Percentiles rank a stretch among this genome's conserved stretches.
Conservation (phyloP, 2,797 vertebrate species). For the Chaenodraco wilsoni region DNA sequence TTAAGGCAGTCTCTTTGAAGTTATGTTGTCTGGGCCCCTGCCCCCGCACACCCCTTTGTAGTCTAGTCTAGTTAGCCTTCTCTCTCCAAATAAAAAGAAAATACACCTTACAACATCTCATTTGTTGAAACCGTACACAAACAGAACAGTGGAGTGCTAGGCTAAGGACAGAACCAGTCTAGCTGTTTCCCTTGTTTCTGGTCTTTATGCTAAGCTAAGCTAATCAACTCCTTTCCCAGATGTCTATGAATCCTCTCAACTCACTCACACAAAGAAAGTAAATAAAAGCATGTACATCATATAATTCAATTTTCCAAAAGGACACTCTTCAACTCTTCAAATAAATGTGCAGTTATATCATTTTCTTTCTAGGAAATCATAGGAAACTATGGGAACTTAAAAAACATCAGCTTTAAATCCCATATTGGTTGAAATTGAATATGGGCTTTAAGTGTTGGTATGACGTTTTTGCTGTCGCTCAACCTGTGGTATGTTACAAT, state of each 20-base stretch:
- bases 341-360: background rate
- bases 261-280: background rate
- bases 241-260: conserved; percentile 2
- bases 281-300: background rate
- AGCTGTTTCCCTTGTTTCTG: background rate
- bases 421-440: background rate
- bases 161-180: background rate
- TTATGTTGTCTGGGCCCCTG: too few species aligned
- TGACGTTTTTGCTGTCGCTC: background rate
- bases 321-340: background rate
- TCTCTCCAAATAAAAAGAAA: background rate
- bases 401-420: background rate
- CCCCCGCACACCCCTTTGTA: too few species aligned
- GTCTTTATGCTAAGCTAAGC: conserved; percentile 4
- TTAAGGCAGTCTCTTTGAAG: too few species aligned
- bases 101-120: background rate
- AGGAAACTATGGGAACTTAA: background rate
- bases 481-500: background rate
- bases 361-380: background rate
- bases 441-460: background rate
- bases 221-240: background rate
- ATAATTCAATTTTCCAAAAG: background rate
- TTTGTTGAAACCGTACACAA: background rate
- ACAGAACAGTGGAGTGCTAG: background rate
- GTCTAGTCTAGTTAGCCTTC: background rate